Base-by-base conservation (phyloP, 2,797 vertebrate genomes). In the Hybognathus amarus region DNA sequence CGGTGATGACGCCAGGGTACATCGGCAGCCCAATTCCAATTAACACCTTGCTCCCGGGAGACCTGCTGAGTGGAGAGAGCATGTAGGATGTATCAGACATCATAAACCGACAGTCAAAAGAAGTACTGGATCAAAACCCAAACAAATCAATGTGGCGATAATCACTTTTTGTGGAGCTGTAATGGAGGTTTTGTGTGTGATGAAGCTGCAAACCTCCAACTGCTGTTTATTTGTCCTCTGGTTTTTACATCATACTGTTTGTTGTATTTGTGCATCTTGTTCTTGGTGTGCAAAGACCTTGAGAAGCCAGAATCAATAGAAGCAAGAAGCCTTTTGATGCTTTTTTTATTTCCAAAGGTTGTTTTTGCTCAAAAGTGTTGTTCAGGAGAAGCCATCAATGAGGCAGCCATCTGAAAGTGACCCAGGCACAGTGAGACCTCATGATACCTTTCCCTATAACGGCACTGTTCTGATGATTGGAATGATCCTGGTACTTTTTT, bases 51-150 rank as follows among this genome's bases (percentile, higher is more conserved):
- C 96, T 99, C 86, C 97, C 97, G 0, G 97, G 97, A 88, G 97
- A 99, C 91, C 96, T 99, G 89, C 96, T 99, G 89, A 98, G 97
- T 1, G 97, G 97, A 84, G 97, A 99, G 92, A 97, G 97, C 93
- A 96, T 99, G 92, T 98, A 96, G 95, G 93, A 91, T 86, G 84
- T 86, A 88, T 86, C 69, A 27, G 85, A 66, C 33, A 73, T 79
- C 50, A 13, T 20, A 54, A 83, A 59, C 40, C 84, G 79, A 80
- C 84, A 73, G 70, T 83, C 67, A 47, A 68, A 38, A 36, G 77
- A 71, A 42, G n/a, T 36, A 70, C 66, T 45, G 54, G 61, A 80
- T 22, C 45, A 63, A 71, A 79, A 90, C 89, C 90, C 92, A 90
- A 95, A 91, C 90, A 85, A 93, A 94, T 95, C 93, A 95, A 81